Conservation (phyloP, 37 sponge, comb jelly and placozoan species). For the Spongilla lacustris region DNA sequence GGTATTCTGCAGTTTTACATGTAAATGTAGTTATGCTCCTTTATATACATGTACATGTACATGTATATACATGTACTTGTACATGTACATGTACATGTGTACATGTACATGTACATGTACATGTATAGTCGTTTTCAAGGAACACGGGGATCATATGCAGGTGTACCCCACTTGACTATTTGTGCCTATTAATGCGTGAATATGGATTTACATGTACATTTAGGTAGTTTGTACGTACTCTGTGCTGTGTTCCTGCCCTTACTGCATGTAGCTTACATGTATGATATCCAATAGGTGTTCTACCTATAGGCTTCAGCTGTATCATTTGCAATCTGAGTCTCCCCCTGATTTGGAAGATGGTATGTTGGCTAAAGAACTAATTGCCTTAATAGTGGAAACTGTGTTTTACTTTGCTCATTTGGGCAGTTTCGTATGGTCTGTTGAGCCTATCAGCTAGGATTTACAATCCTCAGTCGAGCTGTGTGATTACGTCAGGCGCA, state of each 20-base stretch:
- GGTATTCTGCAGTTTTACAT: no score
- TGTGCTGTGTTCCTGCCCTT: background rate
- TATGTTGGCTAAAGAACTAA: background rate
- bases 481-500: background rate
- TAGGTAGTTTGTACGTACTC: no score
- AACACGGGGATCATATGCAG: no score
- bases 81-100: no score
- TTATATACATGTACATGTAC: no score
- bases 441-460: conserved; percentile 14
- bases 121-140: background rate
- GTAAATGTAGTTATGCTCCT: no score
- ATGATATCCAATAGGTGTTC: background rate
- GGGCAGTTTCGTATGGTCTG: conserved; percentile 5
- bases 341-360: conserved; percentile 42
- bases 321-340: background rate
- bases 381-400: background rate
- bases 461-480: conserved; percentile 13
- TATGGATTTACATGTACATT: no score
- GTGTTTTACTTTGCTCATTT: background rate
- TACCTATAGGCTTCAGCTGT: conserved; percentile 33
- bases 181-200: no score
- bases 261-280: background rate
- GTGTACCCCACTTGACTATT: no score
- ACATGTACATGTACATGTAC: no score
- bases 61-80: no score